Conservation (phyloP, 1,140 invertebrate species). For the Contarinia nasturtii region DNA sequence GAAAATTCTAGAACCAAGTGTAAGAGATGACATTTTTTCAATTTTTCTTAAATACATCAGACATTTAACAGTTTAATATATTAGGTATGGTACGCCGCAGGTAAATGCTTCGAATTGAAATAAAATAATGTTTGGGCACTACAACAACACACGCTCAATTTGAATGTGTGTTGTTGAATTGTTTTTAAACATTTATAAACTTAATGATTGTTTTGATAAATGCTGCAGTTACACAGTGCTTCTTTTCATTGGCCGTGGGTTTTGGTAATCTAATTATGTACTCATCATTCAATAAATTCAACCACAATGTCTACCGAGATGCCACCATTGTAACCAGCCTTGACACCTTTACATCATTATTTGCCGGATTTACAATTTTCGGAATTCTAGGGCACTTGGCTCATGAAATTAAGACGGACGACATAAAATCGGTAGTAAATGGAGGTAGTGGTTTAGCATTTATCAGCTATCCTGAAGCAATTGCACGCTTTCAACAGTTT, state of each 20-base stretch:
- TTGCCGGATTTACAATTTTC: constrained; percentile 66
- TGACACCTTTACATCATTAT: constrained; percentile 53
- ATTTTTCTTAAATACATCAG: constrained; percentile 33
- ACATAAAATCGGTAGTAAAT: constrained; percentile 35
- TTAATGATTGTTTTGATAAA: too few relatives aligned
- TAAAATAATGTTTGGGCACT: too few relatives aligned
- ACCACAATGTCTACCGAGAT: constrained; percentile 51
- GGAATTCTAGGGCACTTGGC: constrained; percentile 55
- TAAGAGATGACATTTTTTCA: constrained; percentile 52
- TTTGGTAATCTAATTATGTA: constrained; percentile 71
- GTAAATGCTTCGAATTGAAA: too few relatives aligned
- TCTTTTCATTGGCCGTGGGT: constrained; percentile 47
- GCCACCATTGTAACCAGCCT: constrained; percentile 48
- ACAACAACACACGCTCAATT: too few relatives aligned
- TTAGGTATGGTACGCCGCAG: constrained; percentile 53
- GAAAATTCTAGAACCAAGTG: constrained; percentile 42
- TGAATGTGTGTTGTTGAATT: too few relatives aligned
- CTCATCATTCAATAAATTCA: constrained; percentile 65
- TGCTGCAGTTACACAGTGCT: constrained; percentile 38
- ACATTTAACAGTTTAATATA: not conserved
- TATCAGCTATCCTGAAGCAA: constrained; percentile 76
- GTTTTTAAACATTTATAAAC: too few relatives aligned
- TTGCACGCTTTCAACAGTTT: constrained; percentile 54
- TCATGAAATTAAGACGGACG: constrained; percentile 31
- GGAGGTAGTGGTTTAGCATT: constrained; percentile 61